These are phyloP conservation scores for Xestoiulus laeticollis DNA, from an alignment of 2,888 invertebrate genomes.

Conservation along the genomic window DNA sequence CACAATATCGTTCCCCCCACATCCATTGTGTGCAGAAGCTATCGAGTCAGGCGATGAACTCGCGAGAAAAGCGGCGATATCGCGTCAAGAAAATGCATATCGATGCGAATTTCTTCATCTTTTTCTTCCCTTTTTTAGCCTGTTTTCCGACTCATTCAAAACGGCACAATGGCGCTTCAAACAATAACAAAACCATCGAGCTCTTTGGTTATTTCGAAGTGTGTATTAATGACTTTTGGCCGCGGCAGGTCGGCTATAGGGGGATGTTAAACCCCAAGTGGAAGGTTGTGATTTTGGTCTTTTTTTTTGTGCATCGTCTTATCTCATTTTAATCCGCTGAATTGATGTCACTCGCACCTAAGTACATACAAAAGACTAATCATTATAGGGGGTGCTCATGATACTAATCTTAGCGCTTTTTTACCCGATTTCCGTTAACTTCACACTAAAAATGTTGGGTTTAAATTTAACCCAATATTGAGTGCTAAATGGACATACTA, in stretches of 20 bases:
- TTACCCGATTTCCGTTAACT: no score
- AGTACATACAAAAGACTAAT: no score
- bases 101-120: constrained; percentile 25
- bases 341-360: no score
- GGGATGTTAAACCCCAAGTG: not conserved
- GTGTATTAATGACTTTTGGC: not conserved
- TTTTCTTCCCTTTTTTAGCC: not conserved
- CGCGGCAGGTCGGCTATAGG: not conserved
- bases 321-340: no score
- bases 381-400: no score
- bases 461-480: no score
- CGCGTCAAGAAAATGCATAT: not conserved
- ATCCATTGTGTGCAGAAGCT: constrained; percentile 37
- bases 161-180: not conserved
- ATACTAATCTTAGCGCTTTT: no score
- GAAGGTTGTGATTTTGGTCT: not conserved
- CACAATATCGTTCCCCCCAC: constrained; percentile 28
- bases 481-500: no score
- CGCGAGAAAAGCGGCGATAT: not conserved
- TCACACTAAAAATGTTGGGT: no score
- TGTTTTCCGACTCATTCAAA: not conserved
- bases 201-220: not conserved
- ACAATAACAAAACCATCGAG: constrained; percentile 18
- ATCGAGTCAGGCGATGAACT: constrained; percentile 21
- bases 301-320: not conserved